These are phyloP conservation scores for Mesocentrotus franciscanus DNA, from an alignment of 53 echinoderm and acorn worm genomes.

Conservation along the genomic window DNA sequence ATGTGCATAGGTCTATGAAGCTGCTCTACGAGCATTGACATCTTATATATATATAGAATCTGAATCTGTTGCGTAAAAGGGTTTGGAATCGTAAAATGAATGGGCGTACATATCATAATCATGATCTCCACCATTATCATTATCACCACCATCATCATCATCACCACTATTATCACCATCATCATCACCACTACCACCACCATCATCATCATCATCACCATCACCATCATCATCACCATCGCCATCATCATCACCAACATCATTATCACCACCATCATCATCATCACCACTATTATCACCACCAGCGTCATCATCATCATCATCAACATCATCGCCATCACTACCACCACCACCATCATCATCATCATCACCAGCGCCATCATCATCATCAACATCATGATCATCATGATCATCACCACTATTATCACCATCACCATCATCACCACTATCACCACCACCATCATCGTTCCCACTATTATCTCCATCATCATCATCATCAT, in stretches of 20 bases:
- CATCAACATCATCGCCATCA: neutral
- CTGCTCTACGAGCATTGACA: no score
- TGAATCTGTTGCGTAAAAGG: no score
- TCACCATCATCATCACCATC: neutral
- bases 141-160: neutral
- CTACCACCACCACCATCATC: constrained; percentile 10
- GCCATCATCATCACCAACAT: neutral
- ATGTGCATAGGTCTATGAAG: no score
- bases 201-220: neutral
- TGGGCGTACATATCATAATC: no score
- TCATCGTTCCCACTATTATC: neutral
- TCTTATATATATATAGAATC: no score
- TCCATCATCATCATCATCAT: neutral
- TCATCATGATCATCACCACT: neutral
- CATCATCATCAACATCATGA: neutral
- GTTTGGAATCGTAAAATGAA: no score
- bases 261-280: neutral
- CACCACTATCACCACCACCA: neutral
- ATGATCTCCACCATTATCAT: neutral
- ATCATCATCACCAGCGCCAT: neutral
- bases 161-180: neutral
- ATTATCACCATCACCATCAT: neutral
- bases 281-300: neutral
- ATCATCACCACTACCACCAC: neutral
- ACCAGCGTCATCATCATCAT: neutral